These are phyloP conservation scores for Ictalurus furcatus DNA, from an alignment of 2,113 vertebrate species.

Conservation along the genomic window DNA sequence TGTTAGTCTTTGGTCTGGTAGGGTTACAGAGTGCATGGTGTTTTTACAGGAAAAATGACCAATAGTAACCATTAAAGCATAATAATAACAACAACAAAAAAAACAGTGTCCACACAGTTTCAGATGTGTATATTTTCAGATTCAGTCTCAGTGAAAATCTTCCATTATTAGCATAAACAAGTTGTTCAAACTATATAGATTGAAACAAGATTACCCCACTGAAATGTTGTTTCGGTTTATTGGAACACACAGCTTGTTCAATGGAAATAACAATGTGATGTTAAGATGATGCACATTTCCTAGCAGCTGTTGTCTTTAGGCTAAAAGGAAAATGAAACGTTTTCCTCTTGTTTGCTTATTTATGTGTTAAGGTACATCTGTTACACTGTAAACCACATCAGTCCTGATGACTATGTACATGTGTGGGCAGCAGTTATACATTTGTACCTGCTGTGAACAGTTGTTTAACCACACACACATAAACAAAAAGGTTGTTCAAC, in stretches of 20 bases:
- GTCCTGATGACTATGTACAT: background rate
- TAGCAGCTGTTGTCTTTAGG: background rate
- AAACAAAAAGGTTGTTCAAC: background rate
- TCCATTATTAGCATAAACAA: background rate
- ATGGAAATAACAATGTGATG: background rate
- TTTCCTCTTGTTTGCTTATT: background rate
- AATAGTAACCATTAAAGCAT: background rate
- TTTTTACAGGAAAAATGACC: background rate
- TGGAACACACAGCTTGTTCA: background rate
- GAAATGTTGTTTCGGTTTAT: background rate
- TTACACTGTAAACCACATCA: slow-evolving; percentile 15
- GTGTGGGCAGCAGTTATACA: background rate
- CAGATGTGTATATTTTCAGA: too few relatives aligned
- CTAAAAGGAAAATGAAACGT: background rate
- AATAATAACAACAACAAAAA: background rate
- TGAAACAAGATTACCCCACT: too few relatives aligned
- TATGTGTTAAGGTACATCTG: slow-evolving; percentile 4
- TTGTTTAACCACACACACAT: background rate
- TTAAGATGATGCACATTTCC: background rate
- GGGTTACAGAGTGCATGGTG: too few relatives aligned
- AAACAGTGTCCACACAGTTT: background rate
- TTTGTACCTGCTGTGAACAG: slow-evolving; percentile 16
- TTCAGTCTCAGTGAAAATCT: background rate
- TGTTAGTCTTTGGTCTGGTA: too few relatives aligned
- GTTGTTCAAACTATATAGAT: too few relatives aligned